These are phyloP conservation scores for Tribolium madens DNA, from an alignment of 1,140 invertebrate species.

Conservation along the genomic window DNA sequence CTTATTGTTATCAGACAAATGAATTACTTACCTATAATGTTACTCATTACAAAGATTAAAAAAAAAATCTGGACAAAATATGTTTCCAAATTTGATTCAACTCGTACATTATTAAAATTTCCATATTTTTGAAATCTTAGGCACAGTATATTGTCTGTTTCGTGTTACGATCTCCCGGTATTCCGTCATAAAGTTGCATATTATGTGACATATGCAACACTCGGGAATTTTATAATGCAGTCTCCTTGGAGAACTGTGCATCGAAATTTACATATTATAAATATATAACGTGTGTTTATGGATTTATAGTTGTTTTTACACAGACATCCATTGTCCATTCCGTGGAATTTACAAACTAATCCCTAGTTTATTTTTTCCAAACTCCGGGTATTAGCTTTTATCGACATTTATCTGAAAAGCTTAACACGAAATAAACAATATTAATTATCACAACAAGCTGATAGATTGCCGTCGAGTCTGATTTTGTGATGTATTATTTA, in stretches of 20 bases:
- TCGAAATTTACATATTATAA: neutral
- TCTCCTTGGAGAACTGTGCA: neutral
- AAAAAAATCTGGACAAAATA: no score
- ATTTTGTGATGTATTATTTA: conserved; percentile 33
- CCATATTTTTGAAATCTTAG: neutral
- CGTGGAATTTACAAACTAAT: neutral
- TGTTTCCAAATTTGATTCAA: no score
- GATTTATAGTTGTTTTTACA: neutral
- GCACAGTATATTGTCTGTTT: neutral
- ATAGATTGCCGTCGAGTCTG: conserved; percentile 16
- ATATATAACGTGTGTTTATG: neutral
- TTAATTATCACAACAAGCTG: conserved; percentile 13
- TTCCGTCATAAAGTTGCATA: neutral
- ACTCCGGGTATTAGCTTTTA: neutral
- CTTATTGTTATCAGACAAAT: no score
- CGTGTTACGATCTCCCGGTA: neutral
- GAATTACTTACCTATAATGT: no score
- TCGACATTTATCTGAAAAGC: conserved; percentile 14
- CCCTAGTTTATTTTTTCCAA: neutral
- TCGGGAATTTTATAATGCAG: neutral
- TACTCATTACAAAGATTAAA: no score
- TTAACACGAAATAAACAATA: conserved; percentile 22
- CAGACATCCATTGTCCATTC: neutral
- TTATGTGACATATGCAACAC: neutral
- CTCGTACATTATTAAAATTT: no score